A percentile compares a stretch with the other conserved stretches of the same genome.
These are phyloP conservation scores for Trissolcus japonicus DNA, from an alignment of 2,888 invertebrate species.

Conservation along the genomic window DNA sequence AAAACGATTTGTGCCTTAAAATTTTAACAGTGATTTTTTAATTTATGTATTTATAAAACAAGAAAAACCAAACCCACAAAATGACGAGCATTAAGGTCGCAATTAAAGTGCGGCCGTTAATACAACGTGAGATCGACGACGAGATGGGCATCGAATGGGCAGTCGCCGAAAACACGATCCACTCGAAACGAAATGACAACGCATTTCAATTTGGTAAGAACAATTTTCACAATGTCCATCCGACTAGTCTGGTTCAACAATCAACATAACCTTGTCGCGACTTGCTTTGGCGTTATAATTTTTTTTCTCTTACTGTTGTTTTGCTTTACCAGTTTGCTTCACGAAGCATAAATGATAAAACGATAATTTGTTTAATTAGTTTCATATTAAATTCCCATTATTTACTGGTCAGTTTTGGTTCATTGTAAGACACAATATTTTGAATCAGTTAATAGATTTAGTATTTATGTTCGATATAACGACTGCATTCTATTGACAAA, in stretches of 20 bases:
- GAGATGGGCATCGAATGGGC: constrained; percentile 80
- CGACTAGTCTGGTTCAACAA: background rate
- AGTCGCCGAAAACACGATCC: constrained; percentile 79
- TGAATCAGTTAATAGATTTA: background rate
- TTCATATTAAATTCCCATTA: background rate
- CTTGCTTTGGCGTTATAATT: background rate
- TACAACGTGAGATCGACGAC: constrained; percentile 81
- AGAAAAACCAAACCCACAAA: constrained; percentile 17
- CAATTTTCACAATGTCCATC: background rate
- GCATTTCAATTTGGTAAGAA: constrained; percentile 69
- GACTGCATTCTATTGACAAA: background rate
- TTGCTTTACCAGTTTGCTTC: background rate
- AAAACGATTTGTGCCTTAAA: constrained; percentile 1
- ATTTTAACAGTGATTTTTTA: background rate
- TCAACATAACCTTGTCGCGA: constrained; percentile 18
- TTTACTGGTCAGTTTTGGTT: background rate
- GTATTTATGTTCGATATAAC: background rate
- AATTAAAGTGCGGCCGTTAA: constrained; percentile 84
- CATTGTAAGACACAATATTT: background rate
- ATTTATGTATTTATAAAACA: background rate
- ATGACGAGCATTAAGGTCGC: constrained; percentile 86
- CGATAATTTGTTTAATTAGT: background rate
- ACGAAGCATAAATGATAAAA: background rate
- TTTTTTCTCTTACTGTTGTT: background rate
- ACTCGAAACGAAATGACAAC: constrained; percentile 70